Evolutionary conservation across 2,888 invertebrate species (phyloP).

Genomic region (Heterodera filipjevi): DNA sequence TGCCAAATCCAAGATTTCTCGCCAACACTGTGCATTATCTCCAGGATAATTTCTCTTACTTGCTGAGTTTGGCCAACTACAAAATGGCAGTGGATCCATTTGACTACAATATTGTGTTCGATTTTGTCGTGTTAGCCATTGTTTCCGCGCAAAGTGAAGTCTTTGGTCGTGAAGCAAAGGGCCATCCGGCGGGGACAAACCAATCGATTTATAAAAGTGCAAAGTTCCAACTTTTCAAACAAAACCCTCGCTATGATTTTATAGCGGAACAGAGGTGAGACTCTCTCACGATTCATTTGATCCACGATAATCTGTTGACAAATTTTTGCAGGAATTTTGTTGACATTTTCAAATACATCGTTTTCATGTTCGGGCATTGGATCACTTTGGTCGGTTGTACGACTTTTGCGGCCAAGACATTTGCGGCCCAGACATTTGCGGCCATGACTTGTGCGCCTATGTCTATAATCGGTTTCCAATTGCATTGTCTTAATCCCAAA

Average conservation of each 20-base stretch:
- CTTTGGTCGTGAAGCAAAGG: slow-evolving; percentile 76
- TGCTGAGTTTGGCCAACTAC: slow-evolving; percentile 53
- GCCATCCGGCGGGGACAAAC: slow-evolving; percentile 55
- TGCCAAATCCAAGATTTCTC: slow-evolving; percentile 8
- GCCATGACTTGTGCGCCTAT: too few relatives aligned
- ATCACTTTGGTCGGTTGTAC: slow-evolving; percentile 75
- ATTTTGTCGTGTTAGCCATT: slow-evolving; percentile 56
- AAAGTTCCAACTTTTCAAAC: slow-evolving; percentile 45
- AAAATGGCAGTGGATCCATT: slow-evolving; percentile 29
- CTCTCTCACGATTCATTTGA: not conserved
- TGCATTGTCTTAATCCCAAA: too few relatives aligned
- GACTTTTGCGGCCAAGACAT: too few relatives aligned
- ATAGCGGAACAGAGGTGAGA: slow-evolving; percentile 52
- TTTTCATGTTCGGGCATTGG: slow-evolving; percentile 93
- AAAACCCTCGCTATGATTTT: slow-evolving; percentile 62
- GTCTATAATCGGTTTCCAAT: too few relatives aligned
- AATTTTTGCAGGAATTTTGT: slow-evolving; percentile 76
- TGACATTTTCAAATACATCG: slow-evolving; percentile 83
- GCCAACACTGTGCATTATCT: slow-evolving; percentile 17
- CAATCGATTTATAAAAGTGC: slow-evolving; percentile 55
- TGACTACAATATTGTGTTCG: slow-evolving; percentile 45
- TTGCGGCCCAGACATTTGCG: too few relatives aligned
- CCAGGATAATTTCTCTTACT: slow-evolving; percentile 44
- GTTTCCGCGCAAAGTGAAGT: slow-evolving; percentile 69
- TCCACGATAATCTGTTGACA: not conserved